A percentile compares a stretch with the other conserved stretches of the same genome.
Evolutionary conservation across 2,113 vertebrate species (phyloP).

Genomic region (Muscicapa adusta): DNA sequence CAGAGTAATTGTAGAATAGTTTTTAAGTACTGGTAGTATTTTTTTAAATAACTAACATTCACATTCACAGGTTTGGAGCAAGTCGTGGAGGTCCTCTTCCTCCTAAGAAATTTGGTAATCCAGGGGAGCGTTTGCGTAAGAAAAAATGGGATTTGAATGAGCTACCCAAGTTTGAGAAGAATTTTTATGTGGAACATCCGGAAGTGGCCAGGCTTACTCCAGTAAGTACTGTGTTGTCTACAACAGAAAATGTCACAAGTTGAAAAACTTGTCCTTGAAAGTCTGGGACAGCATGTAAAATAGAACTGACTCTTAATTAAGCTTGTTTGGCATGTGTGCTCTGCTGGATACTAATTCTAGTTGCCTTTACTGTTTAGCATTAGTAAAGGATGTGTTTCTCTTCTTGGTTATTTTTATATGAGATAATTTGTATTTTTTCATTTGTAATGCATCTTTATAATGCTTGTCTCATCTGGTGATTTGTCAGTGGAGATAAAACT

Average conservation of each 20-base stretch:
- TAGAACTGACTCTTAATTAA: background rate
- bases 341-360: background rate
- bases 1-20: background rate
- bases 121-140: slow-evolving; percentile 91
- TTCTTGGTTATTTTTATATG: background rate
- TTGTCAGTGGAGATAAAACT: background rate
- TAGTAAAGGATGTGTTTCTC: background rate
- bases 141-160: slow-evolving; percentile 95
- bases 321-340: background rate
- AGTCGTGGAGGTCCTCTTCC: slow-evolving; percentile 81
- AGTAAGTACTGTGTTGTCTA: slow-evolving; percentile 65
- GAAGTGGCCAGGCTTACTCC: slow-evolving; percentile 87
- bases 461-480: background rate
- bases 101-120: slow-evolving; percentile 93
- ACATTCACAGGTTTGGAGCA: slow-evolving; percentile 47
- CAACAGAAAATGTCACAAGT: background rate
- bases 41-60: background rate
- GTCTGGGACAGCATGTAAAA: background rate
- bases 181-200: slow-evolving; percentile 90
- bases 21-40: background rate
- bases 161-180: slow-evolving; percentile 97
- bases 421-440: background rate
- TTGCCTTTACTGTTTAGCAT: background rate
- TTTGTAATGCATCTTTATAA: background rate
- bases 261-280: background rate